Conservation (phyloP, 2,113 vertebrate genomes). For the Saccopteryx leptura region DNA sequence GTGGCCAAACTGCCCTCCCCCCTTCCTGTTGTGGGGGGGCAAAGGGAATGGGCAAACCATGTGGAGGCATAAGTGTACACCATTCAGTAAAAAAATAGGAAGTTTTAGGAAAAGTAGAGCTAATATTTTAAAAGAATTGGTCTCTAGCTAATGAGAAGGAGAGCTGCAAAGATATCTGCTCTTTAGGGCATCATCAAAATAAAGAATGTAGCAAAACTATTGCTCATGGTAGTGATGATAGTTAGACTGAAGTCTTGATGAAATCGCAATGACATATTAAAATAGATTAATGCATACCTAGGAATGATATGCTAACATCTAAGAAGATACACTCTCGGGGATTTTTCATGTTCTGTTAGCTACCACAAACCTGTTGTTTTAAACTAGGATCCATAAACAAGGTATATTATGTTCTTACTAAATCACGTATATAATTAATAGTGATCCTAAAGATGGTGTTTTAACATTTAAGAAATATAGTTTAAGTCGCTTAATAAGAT, state of each 20-base stretch:
- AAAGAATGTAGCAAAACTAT: constrained; percentile 83
- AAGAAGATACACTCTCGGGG: not conserved
- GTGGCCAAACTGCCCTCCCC: constrained; percentile 39
- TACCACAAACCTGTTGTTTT: not conserved
- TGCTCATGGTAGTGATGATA: constrained; percentile 83
- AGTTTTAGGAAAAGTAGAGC: constrained; percentile 75
- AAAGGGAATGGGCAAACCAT: not conserved
- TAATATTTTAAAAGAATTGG: constrained; percentile 47
- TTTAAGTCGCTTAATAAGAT: constrained; percentile 15
- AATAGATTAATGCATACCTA: not conserved
- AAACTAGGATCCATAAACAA: not conserved
- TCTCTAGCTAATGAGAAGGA: constrained; percentile 27
- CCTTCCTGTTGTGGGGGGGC: not conserved
- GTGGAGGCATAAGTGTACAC: constrained; percentile 47
- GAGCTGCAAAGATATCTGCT: constrained; percentile 57
- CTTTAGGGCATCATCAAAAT: constrained; percentile 81
- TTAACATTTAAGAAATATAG: not conserved
- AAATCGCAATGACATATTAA: constrained; percentile 56
- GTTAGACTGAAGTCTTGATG: constrained; percentile 87
- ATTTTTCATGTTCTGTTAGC: not conserved
- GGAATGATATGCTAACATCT: not conserved
- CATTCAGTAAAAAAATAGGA: constrained; percentile 70
- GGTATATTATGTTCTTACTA: not conserved
- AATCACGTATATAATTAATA: not conserved
- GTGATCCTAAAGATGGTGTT: not conserved